Percentiles rank a stretch among this genome's conserved stretches.
Conservation (phyloP, 2,797 vertebrate genomes). For the Hydrophis major region DNA sequence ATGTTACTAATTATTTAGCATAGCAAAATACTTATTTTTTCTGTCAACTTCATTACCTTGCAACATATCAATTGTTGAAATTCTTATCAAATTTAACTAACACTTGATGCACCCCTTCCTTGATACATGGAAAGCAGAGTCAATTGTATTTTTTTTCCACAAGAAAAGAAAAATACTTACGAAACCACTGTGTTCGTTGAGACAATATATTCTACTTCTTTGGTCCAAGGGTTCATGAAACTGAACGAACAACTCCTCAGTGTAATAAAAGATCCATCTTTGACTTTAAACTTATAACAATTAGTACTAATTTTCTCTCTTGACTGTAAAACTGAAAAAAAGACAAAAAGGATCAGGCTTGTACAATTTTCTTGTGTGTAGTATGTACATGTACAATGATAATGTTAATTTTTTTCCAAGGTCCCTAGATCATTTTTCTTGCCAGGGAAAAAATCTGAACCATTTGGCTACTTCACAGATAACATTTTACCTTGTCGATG, state of each 20-base stretch:
- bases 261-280: constrained; percentile 97
- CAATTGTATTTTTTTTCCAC: background rate
- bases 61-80: background rate
- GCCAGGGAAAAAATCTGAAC: background rate
- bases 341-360: constrained; percentile 15
- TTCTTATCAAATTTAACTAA: background rate
- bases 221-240: constrained; percentile 99
- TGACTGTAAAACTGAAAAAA: constrained; percentile 88
- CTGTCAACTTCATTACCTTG: background rate
- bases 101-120: background rate
- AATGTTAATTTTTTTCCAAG: background rate
- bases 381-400: background rate
- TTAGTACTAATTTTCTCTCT: constrained; percentile 97
- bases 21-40: constrained; percentile 11
- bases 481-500: constrained; percentile 88
- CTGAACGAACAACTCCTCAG: constrained; percentile 98
- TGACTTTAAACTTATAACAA: constrained; percentile 99
- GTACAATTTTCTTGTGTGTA: background rate
- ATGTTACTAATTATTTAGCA: background rate
- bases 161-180: constrained; percentile 77
- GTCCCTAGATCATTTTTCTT: background rate
- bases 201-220: constrained; percentile 99
- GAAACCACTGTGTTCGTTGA: constrained; percentile 97
- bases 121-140: background rate
- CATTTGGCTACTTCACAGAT: background rate